A percentile compares a stretch with the other conserved stretches of the same genome.
phyloP scores from a whole-genome alignment of 2,113 vertebrate genomes.

The Chaenogobius annularis region DNA sequence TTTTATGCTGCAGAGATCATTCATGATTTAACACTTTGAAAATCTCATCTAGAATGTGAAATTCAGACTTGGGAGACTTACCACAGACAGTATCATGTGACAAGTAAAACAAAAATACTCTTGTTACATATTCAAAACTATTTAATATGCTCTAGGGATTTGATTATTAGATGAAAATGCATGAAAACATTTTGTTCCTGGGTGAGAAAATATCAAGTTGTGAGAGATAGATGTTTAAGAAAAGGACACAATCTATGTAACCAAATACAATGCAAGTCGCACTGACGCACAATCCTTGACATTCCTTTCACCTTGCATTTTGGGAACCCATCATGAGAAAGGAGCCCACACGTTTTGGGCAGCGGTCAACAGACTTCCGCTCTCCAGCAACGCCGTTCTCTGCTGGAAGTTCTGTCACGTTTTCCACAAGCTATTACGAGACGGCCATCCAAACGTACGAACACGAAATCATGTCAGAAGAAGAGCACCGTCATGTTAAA shows the following conservation, averaged over 20 bases:
- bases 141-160: neutral
- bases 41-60: neutral
- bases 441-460: constrained; percentile 93
- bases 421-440: constrained; percentile 96
- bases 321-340: constrained; percentile 97
- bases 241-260: too few species aligned
- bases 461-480: neutral
- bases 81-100: neutral
- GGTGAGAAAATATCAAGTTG: too few species aligned
- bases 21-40: constrained; percentile 2
- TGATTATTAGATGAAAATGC: too few species aligned
- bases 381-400: constrained; percentile 95
- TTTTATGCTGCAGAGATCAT: constrained; percentile 27
- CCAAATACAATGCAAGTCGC: neutral
- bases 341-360: constrained; percentile 98
- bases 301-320: constrained; percentile 84
- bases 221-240: too few species aligned
- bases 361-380: constrained; percentile 89
- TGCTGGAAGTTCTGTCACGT: constrained; percentile 99
- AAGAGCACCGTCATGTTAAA: neutral
- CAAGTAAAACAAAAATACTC: neutral
- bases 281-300: constrained; percentile 78
- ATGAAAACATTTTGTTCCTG: too few species aligned
- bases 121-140: neutral
- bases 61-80: neutral